Conservation (phyloP, 2,797 vertebrate genomes). For the Channa striata region DNA sequence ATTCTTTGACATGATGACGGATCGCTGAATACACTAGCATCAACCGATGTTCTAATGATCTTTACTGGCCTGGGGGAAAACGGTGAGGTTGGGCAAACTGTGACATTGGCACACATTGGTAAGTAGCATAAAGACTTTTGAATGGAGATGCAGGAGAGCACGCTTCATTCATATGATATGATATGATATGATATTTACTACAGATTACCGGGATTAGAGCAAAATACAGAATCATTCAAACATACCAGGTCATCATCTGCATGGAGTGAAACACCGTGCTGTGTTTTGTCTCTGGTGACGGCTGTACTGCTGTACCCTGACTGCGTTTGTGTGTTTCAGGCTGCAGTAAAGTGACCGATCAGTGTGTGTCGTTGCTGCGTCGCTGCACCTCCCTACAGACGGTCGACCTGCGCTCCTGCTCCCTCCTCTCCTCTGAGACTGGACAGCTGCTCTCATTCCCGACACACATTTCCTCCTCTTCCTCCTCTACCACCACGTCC, state of each 20-base stretch:
- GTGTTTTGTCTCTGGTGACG: no score
- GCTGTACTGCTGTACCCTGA: constrained; percentile 1
- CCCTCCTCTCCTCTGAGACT: constrained; percentile 86
- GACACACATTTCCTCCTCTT: constrained; percentile 61
- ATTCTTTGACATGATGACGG: no score
- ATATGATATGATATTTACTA: no score
- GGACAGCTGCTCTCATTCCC: constrained; percentile 89
- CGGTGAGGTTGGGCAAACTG: no score
- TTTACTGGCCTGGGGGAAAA: no score
- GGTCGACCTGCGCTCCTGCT: constrained; percentile 90
- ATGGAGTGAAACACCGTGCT: neutral
- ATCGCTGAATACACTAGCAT: no score
- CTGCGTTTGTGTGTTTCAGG: constrained; percentile 68
- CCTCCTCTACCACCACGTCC: constrained; percentile 76
- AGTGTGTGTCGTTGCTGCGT: constrained; percentile 87
- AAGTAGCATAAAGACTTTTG: no score
- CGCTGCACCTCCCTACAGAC: constrained; percentile 89
- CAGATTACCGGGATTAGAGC: neutral
- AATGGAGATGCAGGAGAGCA: no score
- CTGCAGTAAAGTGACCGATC: constrained; percentile 91
- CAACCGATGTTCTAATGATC: no score
- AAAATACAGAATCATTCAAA: neutral
- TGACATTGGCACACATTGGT: no score
- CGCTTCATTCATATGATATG: no score
- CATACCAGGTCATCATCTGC: neutral